phyloP scores from a whole-genome alignment of 2,888 invertebrate species.

The Stramonita haemastoma region DNA sequence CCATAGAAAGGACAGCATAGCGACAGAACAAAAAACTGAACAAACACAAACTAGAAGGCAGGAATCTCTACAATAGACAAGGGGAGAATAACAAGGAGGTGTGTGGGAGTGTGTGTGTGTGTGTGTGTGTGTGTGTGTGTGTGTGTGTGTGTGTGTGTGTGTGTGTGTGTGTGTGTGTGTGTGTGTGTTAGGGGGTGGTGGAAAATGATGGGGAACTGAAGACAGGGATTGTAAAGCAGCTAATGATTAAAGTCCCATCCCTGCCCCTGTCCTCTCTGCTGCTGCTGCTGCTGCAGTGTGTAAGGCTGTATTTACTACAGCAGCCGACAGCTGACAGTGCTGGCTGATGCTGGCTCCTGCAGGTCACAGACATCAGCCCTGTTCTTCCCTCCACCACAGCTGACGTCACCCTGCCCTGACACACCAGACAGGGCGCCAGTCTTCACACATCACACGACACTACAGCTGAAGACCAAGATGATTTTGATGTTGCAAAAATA shows the following conservation, averaged over 20 bases:
- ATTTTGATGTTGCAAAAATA: neutral
- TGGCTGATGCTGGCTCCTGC: slow-evolving; percentile 4
- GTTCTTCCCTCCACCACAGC: neutral
- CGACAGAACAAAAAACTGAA: too few species aligned
- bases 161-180: too few species aligned
- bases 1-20: too few species aligned
- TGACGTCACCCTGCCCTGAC: slow-evolving; percentile 11
- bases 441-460: neutral
- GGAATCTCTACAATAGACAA: too few species aligned
- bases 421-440: slow-evolving; percentile 19
- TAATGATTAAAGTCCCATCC: neutral
- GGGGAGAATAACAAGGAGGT: too few species aligned
- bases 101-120: too few species aligned
- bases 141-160: too few species aligned
- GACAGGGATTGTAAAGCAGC: neutral
- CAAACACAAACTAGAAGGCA: too few species aligned
- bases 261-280: neutral
- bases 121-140: too few species aligned
- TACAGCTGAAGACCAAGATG: neutral
- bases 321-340: slow-evolving; percentile 17
- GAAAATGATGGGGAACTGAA: too few species aligned
- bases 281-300: neutral
- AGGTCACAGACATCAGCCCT: slow-evolving; percentile 5
- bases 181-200: too few species aligned
- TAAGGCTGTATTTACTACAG: neutral